These are phyloP conservation scores for Sardina pilchardus DNA, from an alignment of 2,113 vertebrate genomes.

Conservation along the genomic window DNA sequence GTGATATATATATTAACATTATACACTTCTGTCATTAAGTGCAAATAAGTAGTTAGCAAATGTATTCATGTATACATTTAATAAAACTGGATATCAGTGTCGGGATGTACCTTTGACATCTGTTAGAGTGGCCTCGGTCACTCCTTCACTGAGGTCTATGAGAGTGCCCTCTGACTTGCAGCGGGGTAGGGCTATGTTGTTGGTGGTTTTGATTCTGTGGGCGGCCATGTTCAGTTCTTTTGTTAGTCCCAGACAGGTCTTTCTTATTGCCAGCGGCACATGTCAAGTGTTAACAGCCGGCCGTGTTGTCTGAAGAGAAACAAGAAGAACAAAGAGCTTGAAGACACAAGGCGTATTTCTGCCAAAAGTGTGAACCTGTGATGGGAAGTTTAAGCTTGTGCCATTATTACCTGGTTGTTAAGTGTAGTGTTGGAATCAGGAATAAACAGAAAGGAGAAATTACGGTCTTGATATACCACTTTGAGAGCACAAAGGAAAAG, in stretches of 20 bases:
- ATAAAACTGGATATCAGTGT: neutral
- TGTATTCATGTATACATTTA: neutral
- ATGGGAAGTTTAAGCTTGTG: neutral
- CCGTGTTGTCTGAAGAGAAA: constrained; percentile 60
- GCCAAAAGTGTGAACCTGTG: neutral
- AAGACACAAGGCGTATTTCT: neutral
- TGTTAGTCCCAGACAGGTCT: constrained; percentile 28
- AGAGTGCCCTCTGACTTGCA: constrained; percentile 93
- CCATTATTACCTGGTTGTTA: neutral
- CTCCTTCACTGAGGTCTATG: constrained; percentile 83
- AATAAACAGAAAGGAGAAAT: neutral
- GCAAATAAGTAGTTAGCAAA: neutral
- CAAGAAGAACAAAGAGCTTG: constrained; percentile 19
- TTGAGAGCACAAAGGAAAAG: neutral
- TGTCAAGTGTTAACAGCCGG: constrained; percentile 46
- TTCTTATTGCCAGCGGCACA: constrained; percentile 1
- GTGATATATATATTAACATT: neutral
- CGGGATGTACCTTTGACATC: constrained; percentile 85
- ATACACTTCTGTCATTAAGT: neutral
- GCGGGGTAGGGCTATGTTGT: constrained; percentile 80
- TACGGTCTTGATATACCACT: neutral
- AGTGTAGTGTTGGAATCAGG: neutral
- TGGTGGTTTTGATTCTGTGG: constrained; percentile 87
- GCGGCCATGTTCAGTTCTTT: constrained; percentile 80
- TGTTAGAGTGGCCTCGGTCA: constrained; percentile 78